Evolutionary conservation across 2,113 vertebrate species (phyloP).

Genomic region (Ondatra zibethicus): DNA sequence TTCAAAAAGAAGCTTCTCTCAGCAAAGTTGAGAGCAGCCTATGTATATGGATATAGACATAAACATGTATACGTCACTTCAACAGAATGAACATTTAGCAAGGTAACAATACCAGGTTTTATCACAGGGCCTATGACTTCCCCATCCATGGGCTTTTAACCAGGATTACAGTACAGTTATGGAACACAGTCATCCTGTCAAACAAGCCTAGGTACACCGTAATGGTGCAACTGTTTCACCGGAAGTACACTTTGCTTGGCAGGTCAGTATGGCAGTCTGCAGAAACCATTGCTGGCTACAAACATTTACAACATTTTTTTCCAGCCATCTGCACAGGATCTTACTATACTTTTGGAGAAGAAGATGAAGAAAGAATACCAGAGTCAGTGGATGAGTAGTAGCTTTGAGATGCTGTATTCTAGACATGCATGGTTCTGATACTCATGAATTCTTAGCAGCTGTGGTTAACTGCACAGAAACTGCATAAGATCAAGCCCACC

Average conservation of each 20-base stretch:
- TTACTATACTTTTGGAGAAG: neutral
- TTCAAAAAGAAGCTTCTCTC: neutral
- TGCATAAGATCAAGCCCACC: neutral
- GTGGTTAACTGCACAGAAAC: neutral
- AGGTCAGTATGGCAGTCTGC: neutral
- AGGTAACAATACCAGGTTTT: neutral
- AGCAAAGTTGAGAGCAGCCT: neutral
- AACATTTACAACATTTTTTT: neutral
- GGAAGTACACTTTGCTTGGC: neutral
- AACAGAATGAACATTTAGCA: neutral
- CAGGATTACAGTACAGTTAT: neutral
- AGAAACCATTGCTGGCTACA: no score
- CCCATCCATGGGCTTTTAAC: neutral
- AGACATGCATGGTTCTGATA: neutral
- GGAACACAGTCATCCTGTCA: no score
- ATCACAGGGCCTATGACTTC: neutral
- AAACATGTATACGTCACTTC: neutral
- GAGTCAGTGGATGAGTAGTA: neutral
- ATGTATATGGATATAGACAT: neutral
- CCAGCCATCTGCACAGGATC: neutral
- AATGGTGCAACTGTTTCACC: neutral
- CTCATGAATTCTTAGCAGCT: neutral
- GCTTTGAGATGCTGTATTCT: neutral
- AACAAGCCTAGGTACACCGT: neutral
- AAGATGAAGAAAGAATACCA: neutral